These are phyloP conservation scores for Drosophila dives DNA, from an alignment of 2,888 invertebrate genomes.

Conservation along the genomic window DNA sequence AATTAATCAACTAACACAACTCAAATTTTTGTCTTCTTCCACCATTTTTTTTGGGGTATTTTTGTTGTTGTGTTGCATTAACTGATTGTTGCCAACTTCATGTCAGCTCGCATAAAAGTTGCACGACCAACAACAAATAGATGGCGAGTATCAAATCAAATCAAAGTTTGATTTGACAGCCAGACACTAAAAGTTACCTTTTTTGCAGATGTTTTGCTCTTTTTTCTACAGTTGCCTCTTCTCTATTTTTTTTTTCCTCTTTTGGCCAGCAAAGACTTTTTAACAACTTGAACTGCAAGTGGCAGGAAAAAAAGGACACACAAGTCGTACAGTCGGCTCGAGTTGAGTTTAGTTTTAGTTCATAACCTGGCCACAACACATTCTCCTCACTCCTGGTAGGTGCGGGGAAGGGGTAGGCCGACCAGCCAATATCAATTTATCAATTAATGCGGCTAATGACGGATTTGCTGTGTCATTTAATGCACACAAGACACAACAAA, in stretches of 20 bases:
- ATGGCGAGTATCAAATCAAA: constrained; percentile 68
- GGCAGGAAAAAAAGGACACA: constrained; percentile 34
- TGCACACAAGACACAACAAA: constrained; percentile 53
- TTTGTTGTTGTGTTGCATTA: constrained; percentile 54
- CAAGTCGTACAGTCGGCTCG: constrained; percentile 35
- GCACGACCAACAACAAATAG: constrained; percentile 18
- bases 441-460: constrained; percentile 76
- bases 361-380: constrained; percentile 25
- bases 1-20: constrained; percentile 64
- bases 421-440: constrained; percentile 75
- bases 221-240: background rate
- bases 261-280: constrained; percentile 45
- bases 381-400: background rate
- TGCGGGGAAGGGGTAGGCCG: background rate
- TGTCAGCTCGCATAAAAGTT: constrained; percentile 77
- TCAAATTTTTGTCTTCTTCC: background rate
- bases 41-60: background rate
- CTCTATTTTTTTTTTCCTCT: constrained; percentile 40
- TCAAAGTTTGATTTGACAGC: constrained; percentile 77
- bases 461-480: constrained; percentile 77
- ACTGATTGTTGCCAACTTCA: constrained; percentile 70
- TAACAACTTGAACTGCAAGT: constrained; percentile 67
- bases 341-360: constrained; percentile 30
- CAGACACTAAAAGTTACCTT: constrained; percentile 54
- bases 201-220: background rate